Evolutionary conservation across 2,797 vertebrate species (phyloP).

Genomic region (Crax fasciolata): DNA sequence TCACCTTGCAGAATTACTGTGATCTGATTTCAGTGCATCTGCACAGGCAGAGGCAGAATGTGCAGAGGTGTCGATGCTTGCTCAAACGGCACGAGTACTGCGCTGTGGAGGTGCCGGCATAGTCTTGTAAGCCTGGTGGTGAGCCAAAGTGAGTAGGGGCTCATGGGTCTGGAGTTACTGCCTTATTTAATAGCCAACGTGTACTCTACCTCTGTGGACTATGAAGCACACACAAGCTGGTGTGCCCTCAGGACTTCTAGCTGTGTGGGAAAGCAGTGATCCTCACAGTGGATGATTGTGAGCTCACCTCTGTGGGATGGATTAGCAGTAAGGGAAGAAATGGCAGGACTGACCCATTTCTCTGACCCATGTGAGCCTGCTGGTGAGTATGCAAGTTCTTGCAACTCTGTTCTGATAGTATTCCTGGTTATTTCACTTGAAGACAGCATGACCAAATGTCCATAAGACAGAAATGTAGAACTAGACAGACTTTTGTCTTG

Average conservation of each 20-base stretch:
- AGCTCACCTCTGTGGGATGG: rapidly evolving
- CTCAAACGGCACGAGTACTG: rapidly evolving
- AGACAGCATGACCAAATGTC: neutral
- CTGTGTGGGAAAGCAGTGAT: neutral
- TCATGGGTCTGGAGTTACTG: neutral
- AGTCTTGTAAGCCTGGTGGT: neutral
- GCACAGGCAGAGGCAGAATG: rapidly evolving
- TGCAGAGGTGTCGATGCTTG: neutral
- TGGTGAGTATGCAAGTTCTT: neutral
- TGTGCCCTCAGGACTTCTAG: rapidly evolving
- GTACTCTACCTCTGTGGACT: rapidly evolving
- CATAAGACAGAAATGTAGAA: neutral
- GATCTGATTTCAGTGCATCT: rapidly evolving
- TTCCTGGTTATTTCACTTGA: neutral
- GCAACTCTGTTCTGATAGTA: rapidly evolving
- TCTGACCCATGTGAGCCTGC: neutral
- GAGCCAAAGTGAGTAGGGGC: neutral
- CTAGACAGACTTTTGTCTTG: neutral
- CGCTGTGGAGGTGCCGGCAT: neutral
- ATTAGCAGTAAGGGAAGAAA: neutral
- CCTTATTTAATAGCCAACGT: rapidly evolving
- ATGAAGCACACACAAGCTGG: rapidly evolving
- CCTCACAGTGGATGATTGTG: rapidly evolving
- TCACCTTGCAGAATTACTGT: neutral
- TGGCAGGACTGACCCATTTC: neutral